A percentile compares a stretch with the other conserved stretches of the same genome.
Evolutionary conservation across 2,797 vertebrate species (phyloP).

Genomic region (Poecilia wingei): DNA sequence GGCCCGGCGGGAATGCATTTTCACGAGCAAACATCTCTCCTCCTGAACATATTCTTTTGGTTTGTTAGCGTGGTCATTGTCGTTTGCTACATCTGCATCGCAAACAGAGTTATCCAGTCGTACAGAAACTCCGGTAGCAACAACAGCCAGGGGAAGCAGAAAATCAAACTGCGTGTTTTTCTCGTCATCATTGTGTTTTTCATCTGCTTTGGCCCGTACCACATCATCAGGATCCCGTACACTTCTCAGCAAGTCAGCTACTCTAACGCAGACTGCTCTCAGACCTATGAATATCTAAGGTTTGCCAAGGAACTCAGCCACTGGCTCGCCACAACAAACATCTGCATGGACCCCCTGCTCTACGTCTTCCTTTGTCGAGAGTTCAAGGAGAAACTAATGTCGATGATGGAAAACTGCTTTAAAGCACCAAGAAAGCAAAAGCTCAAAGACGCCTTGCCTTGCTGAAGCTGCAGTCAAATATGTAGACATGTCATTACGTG

Average conservation of each 20-base stretch:
- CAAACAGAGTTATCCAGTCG: conserved; percentile 86
- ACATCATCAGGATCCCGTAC: conserved; percentile 85
- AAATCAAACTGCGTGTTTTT: conserved; percentile 87
- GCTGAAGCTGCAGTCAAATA: background rate
- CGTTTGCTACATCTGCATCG: conserved; percentile 88
- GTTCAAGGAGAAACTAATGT: conserved; percentile 68
- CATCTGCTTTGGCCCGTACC: conserved; percentile 87
- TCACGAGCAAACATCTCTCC: conserved; percentile 73
- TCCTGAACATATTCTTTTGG: conserved; percentile 80
- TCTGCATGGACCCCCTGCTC: conserved; percentile 88
- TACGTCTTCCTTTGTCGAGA: conserved; percentile 84
- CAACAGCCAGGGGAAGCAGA: conserved; percentile 83
- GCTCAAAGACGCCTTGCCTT: background rate
- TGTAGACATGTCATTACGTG: background rate
- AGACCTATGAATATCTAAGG: conserved; percentile 36
- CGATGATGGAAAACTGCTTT: conserved; percentile 36
- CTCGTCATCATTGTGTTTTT: conserved; percentile 88
- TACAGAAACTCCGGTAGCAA: conserved; percentile 87
- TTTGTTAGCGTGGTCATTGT: conserved; percentile 81
- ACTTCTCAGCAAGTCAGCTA: conserved; percentile 75
- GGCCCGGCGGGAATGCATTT: conserved; percentile 73
- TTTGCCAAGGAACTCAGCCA: conserved; percentile 82
- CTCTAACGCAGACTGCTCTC: background rate
- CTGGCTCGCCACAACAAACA: conserved; percentile 83
- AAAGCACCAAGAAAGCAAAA: background rate